phyloP scores from a whole-genome alignment of 92 coral and sea anemone genomes.

The Epizoanthus illoricatus region DNA sequence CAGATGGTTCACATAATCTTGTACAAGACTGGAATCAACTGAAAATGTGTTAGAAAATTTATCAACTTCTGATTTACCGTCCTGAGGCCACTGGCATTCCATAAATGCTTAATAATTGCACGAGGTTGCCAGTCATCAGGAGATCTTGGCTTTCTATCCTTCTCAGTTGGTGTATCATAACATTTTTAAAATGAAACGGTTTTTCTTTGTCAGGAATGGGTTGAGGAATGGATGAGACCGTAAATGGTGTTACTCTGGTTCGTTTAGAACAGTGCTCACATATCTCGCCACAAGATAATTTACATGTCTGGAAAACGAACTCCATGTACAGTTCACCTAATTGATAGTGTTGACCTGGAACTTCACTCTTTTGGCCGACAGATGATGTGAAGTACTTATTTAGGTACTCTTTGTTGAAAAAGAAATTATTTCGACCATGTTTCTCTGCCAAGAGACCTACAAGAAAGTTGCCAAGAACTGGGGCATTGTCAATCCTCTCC shows the following conservation, averaged over 20 bases:
- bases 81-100: neutral
- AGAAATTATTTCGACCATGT: conserved; percentile 3
- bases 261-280: conserved; percentile 14
- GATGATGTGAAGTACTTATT: neutral
- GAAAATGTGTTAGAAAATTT: neutral
- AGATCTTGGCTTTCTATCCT: conserved; percentile 1
- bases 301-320: conserved; percentile 7
- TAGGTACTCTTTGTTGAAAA: conserved; percentile 20
- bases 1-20: conserved; percentile 10
- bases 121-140: conserved; percentile 19
- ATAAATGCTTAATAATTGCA: conserved; percentile 6
- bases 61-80: conserved; percentile 2
- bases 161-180: conserved; percentile 12
- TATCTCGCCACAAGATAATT: conserved; percentile 9
- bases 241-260: conserved; percentile 5
- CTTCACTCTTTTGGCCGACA: conserved; percentile 2
- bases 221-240: conserved; percentile 16
- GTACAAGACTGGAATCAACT: neutral
- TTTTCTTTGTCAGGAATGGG: conserved; percentile 15
- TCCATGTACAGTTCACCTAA: conserved; percentile 16
- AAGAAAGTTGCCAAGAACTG: conserved; percentile 20
- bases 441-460: conserved; percentile 24
- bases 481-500: conserved; percentile 9
- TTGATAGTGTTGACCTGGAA: conserved; percentile 5
- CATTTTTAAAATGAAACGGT: neutral